phyloP scores from a whole-genome alignment of 2,888 invertebrate genomes.

The Diaperis boleti region DNA sequence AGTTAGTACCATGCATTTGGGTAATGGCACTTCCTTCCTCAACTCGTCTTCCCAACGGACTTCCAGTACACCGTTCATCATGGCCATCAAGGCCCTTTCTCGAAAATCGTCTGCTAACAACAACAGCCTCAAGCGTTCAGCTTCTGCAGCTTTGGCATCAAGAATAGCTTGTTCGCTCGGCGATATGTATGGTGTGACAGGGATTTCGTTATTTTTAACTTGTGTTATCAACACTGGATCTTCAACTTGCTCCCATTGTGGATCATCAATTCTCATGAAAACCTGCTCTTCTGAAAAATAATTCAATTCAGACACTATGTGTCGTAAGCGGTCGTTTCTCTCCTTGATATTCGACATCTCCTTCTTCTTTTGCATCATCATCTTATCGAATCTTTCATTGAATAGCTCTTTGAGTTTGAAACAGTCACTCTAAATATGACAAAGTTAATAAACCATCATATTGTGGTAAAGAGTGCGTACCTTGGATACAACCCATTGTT shows the following conservation, averaged over 20 bases:
- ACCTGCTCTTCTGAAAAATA: slow-evolving; percentile 66
- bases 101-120: slow-evolving; percentile 81
- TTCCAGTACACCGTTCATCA: slow-evolving; percentile 94
- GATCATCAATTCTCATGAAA: slow-evolving; percentile 69
- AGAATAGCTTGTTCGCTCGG: slow-evolving; percentile 68
- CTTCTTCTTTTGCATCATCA: slow-evolving; percentile 74
- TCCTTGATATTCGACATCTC: slow-evolving; percentile 76
- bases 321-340: slow-evolving; percentile 75
- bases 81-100: slow-evolving; percentile 77
- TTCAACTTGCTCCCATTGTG: slow-evolving; percentile 69
- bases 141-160: slow-evolving; percentile 68
- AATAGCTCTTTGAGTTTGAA: slow-evolving; percentile 75
- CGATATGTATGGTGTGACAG: slow-evolving; percentile 69
- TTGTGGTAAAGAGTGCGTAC: no score
- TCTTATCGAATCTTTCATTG: slow-evolving; percentile 79
- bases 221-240: slow-evolving; percentile 44
- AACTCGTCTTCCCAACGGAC: slow-evolving; percentile 91
- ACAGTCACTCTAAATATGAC: slow-evolving; percentile 42
- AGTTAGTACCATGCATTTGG: slow-evolving; percentile 82
- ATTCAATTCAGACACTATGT: slow-evolving; percentile 74
- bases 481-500: slow-evolving; percentile 44
- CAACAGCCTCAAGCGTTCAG: slow-evolving; percentile 70
- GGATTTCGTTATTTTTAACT: slow-evolving; percentile 58
- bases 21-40: slow-evolving; percentile 83
- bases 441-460: no score